Evolutionary conservation across 1,140 invertebrate species (phyloP).

Genomic region (Lineus longissimus): DNA sequence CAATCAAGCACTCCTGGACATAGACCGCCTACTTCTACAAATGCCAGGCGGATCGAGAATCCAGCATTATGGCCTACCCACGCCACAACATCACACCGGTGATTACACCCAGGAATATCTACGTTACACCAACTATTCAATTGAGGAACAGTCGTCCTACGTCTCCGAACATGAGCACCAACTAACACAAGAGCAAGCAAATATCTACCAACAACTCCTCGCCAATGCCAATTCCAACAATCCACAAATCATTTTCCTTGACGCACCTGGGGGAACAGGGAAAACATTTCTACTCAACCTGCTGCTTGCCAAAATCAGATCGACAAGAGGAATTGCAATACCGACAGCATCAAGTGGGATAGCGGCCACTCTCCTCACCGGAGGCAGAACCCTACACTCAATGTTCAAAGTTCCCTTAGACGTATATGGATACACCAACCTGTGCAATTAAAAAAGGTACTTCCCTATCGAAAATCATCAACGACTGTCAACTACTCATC

Average conservation of each 20-base stretch:
- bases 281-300: conserved; percentile 26
- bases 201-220: conserved; percentile 18
- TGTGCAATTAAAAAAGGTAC: no score
- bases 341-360: conserved; percentile 26
- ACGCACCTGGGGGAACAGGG: conserved; percentile 48
- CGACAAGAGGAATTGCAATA: conserved; percentile 16
- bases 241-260: conserved; percentile 41
- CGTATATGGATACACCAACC: conserved; percentile 45
- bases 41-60: background rate
- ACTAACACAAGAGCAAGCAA: background rate
- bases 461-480: no score
- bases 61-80: background rate
- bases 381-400: conserved; percentile 21
- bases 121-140: background rate
- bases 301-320: conserved; percentile 21
- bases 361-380: conserved; percentile 18
- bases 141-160: background rate
- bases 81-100: background rate
- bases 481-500: no score
- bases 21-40: background rate
- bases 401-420: conserved; percentile 26
- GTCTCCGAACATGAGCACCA: background rate
- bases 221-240: conserved; percentile 44
- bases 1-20: background rate
- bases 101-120: background rate